phyloP scores from a whole-genome alignment of 64 coral and sea anemone genomes.

The Platygyra sinensis region DNA sequence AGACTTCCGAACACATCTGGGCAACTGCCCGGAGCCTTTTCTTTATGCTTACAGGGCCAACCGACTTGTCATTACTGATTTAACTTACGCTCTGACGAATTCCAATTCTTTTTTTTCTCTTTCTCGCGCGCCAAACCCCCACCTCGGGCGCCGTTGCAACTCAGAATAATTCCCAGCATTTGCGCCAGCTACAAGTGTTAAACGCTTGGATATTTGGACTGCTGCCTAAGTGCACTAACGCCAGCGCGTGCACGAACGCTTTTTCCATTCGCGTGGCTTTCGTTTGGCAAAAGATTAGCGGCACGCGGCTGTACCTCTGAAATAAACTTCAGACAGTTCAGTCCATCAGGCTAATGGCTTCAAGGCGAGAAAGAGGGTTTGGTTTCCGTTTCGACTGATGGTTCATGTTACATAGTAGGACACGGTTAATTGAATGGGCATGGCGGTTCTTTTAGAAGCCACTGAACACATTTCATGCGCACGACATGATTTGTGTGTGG shows the following conservation, averaged over 20 bases:
- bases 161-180: not conserved
- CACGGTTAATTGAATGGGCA: constrained; percentile 10
- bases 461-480: not conserved
- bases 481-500: not conserved
- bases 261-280: constrained; percentile 34
- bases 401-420: constrained; percentile 5
- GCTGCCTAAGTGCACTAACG: not conserved
- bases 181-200: constrained; percentile 14
- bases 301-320: not conserved
- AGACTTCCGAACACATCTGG: not conserved
- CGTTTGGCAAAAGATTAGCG: not conserved
- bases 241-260: constrained; percentile 9
- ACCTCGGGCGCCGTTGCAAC: not conserved
- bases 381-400: constrained; percentile 13
- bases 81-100: not conserved
- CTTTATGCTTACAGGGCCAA: not conserved
- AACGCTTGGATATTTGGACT: constrained; percentile 19
- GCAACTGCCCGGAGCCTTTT: not conserved
- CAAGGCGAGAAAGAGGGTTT: not conserved
- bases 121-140: not conserved
- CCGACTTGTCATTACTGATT: not conserved
- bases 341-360: constrained; percentile 22
- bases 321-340: not conserved
- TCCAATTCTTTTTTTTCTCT: not conserved
- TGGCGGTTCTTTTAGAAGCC: not conserved